phyloP scores from a whole-genome alignment of 2,113 vertebrate genomes.

The pig (Sus scrofa) region DNA sequence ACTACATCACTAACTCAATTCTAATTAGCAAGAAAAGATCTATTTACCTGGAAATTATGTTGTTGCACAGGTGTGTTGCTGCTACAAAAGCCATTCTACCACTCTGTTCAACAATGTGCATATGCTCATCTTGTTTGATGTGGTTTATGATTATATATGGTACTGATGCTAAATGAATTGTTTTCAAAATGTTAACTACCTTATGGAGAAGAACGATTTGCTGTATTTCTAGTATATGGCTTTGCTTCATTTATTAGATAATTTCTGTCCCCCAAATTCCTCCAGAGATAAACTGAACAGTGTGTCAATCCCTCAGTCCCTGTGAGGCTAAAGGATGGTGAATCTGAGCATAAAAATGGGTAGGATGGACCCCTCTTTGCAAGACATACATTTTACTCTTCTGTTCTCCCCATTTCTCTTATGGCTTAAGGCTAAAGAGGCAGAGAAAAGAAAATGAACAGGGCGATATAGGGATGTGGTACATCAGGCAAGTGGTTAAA shows the following conservation, averaged over 20 bases:
- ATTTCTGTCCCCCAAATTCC: background rate
- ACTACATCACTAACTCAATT: slow-evolving; percentile 42
- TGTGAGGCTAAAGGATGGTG: background rate
- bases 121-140: slow-evolving; percentile 76
- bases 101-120: slow-evolving; percentile 58
- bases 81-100: slow-evolving; percentile 51
- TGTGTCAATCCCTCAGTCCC: background rate
- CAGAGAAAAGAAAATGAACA: background rate
- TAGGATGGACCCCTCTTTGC: background rate
- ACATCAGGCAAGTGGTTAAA: background rate
- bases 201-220: background rate
- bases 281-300: background rate
- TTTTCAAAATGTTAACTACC: slow-evolving; percentile 73
- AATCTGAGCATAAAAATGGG: background rate
- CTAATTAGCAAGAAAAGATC: slow-evolving; percentile 76
- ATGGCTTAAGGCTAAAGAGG: background rate
- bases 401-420: background rate
- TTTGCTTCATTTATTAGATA: slow-evolving; percentile 23
- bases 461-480: background rate
- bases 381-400: background rate
- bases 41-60: slow-evolving; percentile 73
- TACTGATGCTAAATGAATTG: slow-evolving; percentile 49
- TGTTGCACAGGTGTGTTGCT: slow-evolving; percentile 66
- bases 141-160: slow-evolving; percentile 70
- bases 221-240: background rate